Evolutionary conservation across 2,888 invertebrate genomes (phyloP).

Genomic region (Atethmia centrago): DNA sequence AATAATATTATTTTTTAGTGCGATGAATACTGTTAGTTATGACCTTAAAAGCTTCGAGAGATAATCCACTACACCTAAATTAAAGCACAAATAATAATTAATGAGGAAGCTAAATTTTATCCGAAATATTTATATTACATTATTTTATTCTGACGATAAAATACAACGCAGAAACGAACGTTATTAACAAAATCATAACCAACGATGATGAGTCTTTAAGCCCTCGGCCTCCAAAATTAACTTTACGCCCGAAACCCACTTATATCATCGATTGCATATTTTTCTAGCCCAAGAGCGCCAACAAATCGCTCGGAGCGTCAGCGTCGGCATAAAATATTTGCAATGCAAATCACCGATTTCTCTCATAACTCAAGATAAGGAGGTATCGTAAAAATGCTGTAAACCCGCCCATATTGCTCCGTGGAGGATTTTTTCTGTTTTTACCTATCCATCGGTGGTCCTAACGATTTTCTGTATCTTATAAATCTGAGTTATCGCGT

Average conservation of each 20-base stretch:
- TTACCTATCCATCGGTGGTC: constrained; percentile 64
- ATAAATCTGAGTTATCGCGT: constrained; percentile 65
- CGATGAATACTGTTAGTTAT: too few species aligned
- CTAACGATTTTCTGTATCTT: constrained; percentile 66
- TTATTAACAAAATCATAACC: constrained; percentile 6
- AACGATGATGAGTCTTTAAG: background rate
- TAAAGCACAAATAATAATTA: background rate
- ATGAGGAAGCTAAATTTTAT: background rate
- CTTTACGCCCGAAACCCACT: constrained; percentile 47
- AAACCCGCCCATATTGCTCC: constrained; percentile 66
- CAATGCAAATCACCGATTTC: constrained; percentile 75
- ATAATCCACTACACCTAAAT: background rate
- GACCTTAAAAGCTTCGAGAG: background rate
- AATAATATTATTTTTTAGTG: too few species aligned
- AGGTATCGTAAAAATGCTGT: constrained; percentile 74
- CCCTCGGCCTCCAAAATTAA: constrained; percentile 38
- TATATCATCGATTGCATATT: constrained; percentile 63
- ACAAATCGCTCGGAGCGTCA: constrained; percentile 68
- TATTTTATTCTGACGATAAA: background rate
- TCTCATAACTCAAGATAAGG: constrained; percentile 75
- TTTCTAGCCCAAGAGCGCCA: constrained; percentile 56
- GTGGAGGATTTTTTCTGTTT: constrained; percentile 64
- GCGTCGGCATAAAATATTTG: constrained; percentile 72
- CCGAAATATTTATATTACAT: background rate
- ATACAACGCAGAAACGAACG: background rate